phyloP scores from a whole-genome alignment of 2,797 vertebrate species.

The Scarus forsteni region DNA sequence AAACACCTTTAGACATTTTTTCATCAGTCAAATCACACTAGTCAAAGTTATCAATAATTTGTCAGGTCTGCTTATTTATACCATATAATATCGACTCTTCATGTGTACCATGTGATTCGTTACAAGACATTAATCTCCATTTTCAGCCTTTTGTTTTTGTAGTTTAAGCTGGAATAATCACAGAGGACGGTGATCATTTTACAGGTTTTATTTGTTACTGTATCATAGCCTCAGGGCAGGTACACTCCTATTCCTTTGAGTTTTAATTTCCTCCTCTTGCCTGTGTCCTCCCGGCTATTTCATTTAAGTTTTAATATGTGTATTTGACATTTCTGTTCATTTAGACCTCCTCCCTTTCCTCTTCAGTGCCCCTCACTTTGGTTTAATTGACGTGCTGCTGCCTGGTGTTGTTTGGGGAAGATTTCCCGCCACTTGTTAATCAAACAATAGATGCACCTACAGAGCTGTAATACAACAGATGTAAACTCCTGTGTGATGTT shows the following conservation, averaged over 20 bases:
- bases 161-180: slow-evolving; percentile 57
- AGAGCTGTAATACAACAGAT: neutral
- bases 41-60: too few species aligned
- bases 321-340: slow-evolving; percentile 86
- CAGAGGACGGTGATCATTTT: slow-evolving; percentile 63
- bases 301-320: slow-evolving; percentile 88
- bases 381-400: slow-evolving; percentile 83
- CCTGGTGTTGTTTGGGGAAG: slow-evolving; percentile 74
- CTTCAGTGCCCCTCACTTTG: slow-evolving; percentile 46
- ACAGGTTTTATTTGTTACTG: slow-evolving; percentile 77
- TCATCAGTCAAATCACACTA: too few species aligned
- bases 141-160: slow-evolving; percentile 54
- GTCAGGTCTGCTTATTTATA: neutral
- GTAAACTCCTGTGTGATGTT: slow-evolving; percentile 10
- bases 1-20: too few species aligned
- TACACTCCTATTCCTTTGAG: slow-evolving; percentile 78
- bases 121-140: slow-evolving; percentile 45
- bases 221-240: slow-evolving; percentile 72
- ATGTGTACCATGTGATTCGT: slow-evolving; percentile 40
- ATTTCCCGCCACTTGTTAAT: slow-evolving; percentile 52
- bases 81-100: slow-evolving; percentile 35
- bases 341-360: slow-evolving; percentile 49
- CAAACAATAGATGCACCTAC: neutral
- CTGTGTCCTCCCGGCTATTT: slow-evolving; percentile 82
- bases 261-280: slow-evolving; percentile 83